Base-by-base conservation (phyloP, 2,113 vertebrate genomes). In the Xyliphius kryptos region DNA sequence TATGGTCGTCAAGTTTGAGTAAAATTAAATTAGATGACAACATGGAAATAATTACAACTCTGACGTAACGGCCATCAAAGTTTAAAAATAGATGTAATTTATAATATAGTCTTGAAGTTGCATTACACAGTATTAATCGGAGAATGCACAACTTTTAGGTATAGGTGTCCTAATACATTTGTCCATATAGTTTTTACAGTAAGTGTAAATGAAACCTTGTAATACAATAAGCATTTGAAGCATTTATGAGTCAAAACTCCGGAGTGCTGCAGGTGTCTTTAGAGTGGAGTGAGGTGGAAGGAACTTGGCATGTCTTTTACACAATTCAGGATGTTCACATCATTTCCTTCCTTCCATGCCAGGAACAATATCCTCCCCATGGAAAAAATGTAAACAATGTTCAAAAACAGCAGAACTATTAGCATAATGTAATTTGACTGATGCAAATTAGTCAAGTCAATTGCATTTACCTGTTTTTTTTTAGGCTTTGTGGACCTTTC, bases 261-360 rank as follows among this genome's bases (percentile, higher is more conserved):
- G 32, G 20, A 53, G 40, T 22, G 17, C 11, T 37, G 50, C 44
- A 56, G 22, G 49, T 59, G 65, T 5, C 53, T 71, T 49, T 37
- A 43, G 16, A 26, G 19, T 43, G 8, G 50, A 48, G 40, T 41
- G 10, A 14, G 13, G 10, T 41, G 40, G 50, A 20, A 38, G 21
- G 57, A 44, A 21, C 61, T 63, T 20, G 37, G 2, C n/a, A 36
- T 21, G 38, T 22, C n/a, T 51, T 13, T 11, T 44, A 48, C 10
- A 1, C 50, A 47, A 15, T 26, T n/a, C 43, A 72, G 70, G 55
- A 63, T 59, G 60, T 55, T 13, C 8, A 17, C 44, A 14, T 54
- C 38, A 41, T 41, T 9, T 41, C 6, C n/a, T 46, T 46, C 43
- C 43, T 6, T 46, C 43, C 43, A 13, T 14, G 12, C 43, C 43